Conservation (phyloP, 2,113 vertebrate species). For the Oncorhynchus gorbuscha region DNA sequence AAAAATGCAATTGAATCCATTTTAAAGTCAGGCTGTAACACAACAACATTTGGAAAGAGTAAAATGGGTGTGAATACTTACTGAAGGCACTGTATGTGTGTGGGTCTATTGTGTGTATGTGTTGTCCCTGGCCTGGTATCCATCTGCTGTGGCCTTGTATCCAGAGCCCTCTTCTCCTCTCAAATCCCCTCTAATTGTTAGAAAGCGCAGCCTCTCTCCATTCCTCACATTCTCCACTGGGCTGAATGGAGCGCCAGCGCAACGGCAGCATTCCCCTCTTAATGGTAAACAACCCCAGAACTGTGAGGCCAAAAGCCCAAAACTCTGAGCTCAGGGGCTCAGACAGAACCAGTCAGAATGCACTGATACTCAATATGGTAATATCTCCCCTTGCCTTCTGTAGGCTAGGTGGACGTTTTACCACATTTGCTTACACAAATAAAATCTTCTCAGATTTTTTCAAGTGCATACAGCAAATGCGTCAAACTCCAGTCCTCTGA, state of each 20-base stretch:
- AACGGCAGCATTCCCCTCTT: slow-evolving; percentile 16
- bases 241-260: slow-evolving; percentile 17
- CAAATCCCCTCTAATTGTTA: slow-evolving; percentile 54
- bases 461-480: too few relatives aligned
- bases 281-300: slow-evolving; percentile 24
- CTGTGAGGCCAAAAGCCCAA: background rate
- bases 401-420: too few relatives aligned
- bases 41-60: too few relatives aligned
- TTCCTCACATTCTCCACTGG: slow-evolving; percentile 40
- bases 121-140: background rate
- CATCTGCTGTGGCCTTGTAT: background rate
- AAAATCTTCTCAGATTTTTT: too few relatives aligned
- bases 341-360: too few relatives aligned
- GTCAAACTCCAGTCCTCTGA: too few relatives aligned
- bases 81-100: background rate
- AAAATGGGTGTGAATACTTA: too few relatives aligned
- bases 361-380: too few relatives aligned
- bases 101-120: background rate
- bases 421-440: too few relatives aligned
- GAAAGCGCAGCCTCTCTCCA: slow-evolving; percentile 49
- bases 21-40: too few relatives aligned
- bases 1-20: too few relatives aligned
- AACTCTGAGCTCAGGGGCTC: background rate
- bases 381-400: too few relatives aligned
- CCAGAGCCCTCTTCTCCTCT: background rate